Evolutionary conservation across 2,113 vertebrate genomes (phyloP).

Genomic region (Mesitornis unicolor): DNA sequence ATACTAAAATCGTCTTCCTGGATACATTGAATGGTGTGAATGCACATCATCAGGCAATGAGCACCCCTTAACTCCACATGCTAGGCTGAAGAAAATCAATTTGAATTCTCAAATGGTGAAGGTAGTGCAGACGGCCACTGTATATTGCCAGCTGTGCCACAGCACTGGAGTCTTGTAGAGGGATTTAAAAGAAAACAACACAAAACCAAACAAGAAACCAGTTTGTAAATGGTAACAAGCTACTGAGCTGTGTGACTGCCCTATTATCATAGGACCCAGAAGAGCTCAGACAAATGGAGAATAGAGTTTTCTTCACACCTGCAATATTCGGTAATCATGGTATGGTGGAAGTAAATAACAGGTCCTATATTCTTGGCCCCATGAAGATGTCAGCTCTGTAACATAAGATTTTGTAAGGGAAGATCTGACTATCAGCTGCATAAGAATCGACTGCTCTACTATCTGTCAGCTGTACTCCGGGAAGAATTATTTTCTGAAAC

Average conservation of each 20-base stretch:
- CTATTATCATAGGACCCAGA: background rate
- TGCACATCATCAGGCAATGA: background rate
- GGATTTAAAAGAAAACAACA: background rate
- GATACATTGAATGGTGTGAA: background rate
- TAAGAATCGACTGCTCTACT: background rate
- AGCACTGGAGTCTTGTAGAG: background rate
- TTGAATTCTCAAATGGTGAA: background rate
- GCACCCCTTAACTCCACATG: background rate
- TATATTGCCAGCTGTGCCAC: background rate
- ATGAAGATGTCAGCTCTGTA: background rate
- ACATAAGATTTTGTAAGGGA: background rate
- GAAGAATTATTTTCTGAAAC: background rate
- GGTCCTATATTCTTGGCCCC: background rate
- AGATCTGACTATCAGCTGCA: background rate
- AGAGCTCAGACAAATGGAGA: background rate
- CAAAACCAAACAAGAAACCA: background rate
- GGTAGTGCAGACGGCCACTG: background rate
- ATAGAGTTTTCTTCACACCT: background rate
- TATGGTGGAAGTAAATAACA: background rate
- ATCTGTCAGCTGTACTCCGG: background rate
- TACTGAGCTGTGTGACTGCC: background rate
- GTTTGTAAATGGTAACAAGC: background rate
- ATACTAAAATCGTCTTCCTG: background rate
- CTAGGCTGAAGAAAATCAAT: background rate
- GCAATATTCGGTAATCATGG: background rate